Evolutionary conservation across 1,140 invertebrate genomes (phyloP), one percentile per base, ranked within the genome.

Genomic region (Alviniconcha marisindica): DNA sequence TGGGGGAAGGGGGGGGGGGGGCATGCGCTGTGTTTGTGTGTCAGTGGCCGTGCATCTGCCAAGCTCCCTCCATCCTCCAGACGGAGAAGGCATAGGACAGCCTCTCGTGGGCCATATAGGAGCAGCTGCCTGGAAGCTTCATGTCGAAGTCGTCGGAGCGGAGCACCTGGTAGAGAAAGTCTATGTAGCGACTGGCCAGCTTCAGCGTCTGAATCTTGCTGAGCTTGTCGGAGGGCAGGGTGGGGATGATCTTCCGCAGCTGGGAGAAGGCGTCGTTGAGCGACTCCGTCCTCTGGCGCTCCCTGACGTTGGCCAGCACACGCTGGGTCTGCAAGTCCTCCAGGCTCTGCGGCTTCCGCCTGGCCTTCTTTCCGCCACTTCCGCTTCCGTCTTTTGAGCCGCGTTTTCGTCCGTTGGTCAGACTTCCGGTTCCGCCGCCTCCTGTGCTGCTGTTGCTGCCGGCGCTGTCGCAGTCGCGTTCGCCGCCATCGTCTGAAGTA

Each of bases 141-240:
- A 77, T 82, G 21, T 88, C 86, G 44, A 44, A 81, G 1, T 86
- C 83, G 69, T 92, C 92, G 79, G 84, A 92, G 77, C 91, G 83
- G 31, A 94, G 87, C 38, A 99, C 97, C 89, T 98, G 96, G 92
- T 97, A 98, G 69, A 99, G 94, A 92, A 99, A 99, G 87, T 93
- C 92, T 54, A 93, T 93, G 84, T 93, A 93, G 18, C 92, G 82
- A 10, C 97, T 96, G 0, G 99, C 99, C 71, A 99, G 93, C 90
- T 98, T 98, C 0, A 99, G 94, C 0, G 99, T 99, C 93, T 99
- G 98, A 56, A 99, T 99, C 94, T 99, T 99, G 86, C 97, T 98
- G 14, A 99, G 94, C 93, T 99, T 99, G 92, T 99, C 99, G 81
- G 97, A 99, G 0, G 99, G 99, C 84, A 99, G 92, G 0, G 98